Evolutionary conservation across 2,797 vertebrate genomes (phyloP), one percentile per base, ranked within the genome.

Genomic region (Podargus strigoides): DNA sequence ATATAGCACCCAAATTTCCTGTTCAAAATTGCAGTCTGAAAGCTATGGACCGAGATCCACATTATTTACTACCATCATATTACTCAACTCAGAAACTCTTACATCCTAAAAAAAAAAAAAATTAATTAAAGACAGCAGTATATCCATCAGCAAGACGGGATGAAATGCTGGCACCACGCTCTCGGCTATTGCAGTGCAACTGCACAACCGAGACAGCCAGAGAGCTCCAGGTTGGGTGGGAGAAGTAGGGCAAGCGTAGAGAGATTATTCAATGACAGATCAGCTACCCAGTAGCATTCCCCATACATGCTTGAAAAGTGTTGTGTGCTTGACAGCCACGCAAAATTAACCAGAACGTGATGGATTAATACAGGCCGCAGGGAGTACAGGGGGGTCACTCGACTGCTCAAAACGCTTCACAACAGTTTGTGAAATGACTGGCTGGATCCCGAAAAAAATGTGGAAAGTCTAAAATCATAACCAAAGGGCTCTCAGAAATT

Each of bases 301-400:
- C 82, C 69, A 85, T 24, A 47, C 47, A 8, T 15, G 6, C 58
- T 62, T 81, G 58, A 36, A 58, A 93, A 77, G 91, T n/a, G n/a
- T n/a, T n/a, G n/a, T n/a, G n/a, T n/a, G n/a, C n/a, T n/a, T n/a
- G 79, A 76, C 87, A 89, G 76, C 72, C 82, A 77, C 16, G 1
- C 75, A 67, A 89, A 94, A 95, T 94, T 23, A 69, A 93, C 63
- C 91, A 93, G 87, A 92, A 81, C 66, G 9, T 77, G 95, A 95
- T 3, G 7, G 89, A 96, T 94, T 78, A 9, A 5, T 26, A 52
- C 52, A 60, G 79, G 49, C 89, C 91, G 78, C 56, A 59, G 72
- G 21, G 69, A 87, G 60, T 0, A 74, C 69, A 90, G 76, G 3
- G 80, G 36, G 67, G 77, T 37, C 91, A 73, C 81, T 95, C 83